Base-by-base conservation (phyloP, 2,888 invertebrate species). In the Drosophila paranaensis region DNA sequence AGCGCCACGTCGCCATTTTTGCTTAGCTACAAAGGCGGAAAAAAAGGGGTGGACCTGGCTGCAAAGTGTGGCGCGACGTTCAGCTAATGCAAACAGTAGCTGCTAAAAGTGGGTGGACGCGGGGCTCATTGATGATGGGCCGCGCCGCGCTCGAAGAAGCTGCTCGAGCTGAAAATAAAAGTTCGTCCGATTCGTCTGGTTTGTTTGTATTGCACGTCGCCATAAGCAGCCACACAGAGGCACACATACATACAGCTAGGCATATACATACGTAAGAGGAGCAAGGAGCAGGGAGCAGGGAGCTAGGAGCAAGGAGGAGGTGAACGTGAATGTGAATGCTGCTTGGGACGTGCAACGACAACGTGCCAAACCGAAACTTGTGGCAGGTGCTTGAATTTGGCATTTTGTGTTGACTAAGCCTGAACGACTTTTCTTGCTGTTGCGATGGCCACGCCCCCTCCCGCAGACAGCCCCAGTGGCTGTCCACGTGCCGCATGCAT, bases 331-430 rank as follows among this genome's bases (percentile, higher is more conserved):
- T 16, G 33, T 13, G 46, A 75, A 65, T 60, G 43, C 11, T 50
- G 71, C 60, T 30, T 16, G 56, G 46, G 46, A 61, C 68, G 68
- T 69, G 75, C 60, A 64, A 63, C 67, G 82, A 75, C 87, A 88
- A 88, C 88, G 82, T 83, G 86, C 77, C 83, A 80, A 77, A 69
- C 82, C 74, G 42, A 85, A 82, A 86, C 43, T 82, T 88, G 83
- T 86, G 87, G 87, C 88, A 83, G 83, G 83, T 83, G 83, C 83
- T 83, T 81, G 88, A 83, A 83, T 83, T 83, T 86, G 83, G 83
- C 75, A 83, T 83, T 83, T 86, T 82, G 88, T 82, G 88, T 86
- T 83, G 86, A 88, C 88, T 88, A 74, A 82, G 88, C 83, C 81
- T 80, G 86, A 88, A 77, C 81, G 83, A 83, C 81, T 82, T 86